Evolutionary conservation across 2,797 vertebrate genomes (phyloP).

Genomic region (Melanogrammus aeglefinus): DNA sequence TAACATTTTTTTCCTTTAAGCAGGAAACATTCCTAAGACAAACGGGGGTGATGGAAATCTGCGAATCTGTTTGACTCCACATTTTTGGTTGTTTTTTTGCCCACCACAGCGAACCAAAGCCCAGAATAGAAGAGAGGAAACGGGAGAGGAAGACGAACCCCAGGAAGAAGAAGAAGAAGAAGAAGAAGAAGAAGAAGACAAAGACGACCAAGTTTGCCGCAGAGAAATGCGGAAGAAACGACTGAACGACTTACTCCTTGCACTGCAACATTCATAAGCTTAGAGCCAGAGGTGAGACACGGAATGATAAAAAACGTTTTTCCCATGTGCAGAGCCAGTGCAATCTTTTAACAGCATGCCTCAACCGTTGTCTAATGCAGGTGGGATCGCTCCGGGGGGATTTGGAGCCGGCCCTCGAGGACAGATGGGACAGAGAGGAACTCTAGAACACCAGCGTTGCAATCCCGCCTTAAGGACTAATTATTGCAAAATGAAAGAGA

Average conservation of each 20-base stretch:
- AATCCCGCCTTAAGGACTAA: slow-evolving; percentile 28
- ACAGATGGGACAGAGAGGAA: slow-evolving; percentile 55
- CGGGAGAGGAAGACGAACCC: slow-evolving; percentile 50
- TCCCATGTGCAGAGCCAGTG: not conserved
- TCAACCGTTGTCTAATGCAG: slow-evolving; percentile 37
- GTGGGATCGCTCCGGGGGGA: slow-evolving; percentile 53
- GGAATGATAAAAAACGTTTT: slow-evolving; percentile 14
- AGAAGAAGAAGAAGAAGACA: slow-evolving; percentile 49
- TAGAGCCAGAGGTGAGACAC: slow-evolving; percentile 66
- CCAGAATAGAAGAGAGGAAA: slow-evolving; percentile 69
- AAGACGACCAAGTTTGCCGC: slow-evolving; percentile 76
- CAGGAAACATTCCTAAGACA: slow-evolving; percentile 19
- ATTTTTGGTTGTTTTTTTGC: slow-evolving; percentile 26
- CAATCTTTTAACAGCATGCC: not conserved
- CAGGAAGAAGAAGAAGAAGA: slow-evolving; percentile 27
- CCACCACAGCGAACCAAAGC: slow-evolving; percentile 64
- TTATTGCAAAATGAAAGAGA: slow-evolving; percentile 15
- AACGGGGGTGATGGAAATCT: slow-evolving; percentile 33
- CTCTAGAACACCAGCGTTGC: slow-evolving; percentile 30
- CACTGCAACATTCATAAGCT: slow-evolving; percentile 87
- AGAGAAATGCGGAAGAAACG: slow-evolving; percentile 82
- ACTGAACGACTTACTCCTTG: slow-evolving; percentile 90
- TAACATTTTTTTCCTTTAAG: not conserved
- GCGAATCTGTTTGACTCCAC: slow-evolving; percentile 48
- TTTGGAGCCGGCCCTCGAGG: slow-evolving; percentile 55